Percentiles rank a stretch among this genome's conserved stretches.
These are phyloP conservation scores for Tolypeutes matacus DNA, from an alignment of 2,797 vertebrate genomes.

Conservation along the genomic window DNA sequence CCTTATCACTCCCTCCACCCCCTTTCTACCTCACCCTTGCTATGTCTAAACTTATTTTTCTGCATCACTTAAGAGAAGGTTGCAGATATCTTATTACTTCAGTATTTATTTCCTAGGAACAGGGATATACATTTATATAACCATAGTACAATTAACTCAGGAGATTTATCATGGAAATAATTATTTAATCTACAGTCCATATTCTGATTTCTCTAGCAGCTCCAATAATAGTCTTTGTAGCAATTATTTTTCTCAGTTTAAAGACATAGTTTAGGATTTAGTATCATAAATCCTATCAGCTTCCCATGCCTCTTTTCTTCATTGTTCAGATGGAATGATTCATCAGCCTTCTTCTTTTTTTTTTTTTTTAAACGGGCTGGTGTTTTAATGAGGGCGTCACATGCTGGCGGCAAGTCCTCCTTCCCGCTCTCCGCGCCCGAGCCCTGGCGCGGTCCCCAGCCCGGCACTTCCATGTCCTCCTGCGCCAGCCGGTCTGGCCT, in stretches of 20 bases:
- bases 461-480: not conserved
- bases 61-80: not conserved
- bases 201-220: not conserved
- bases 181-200: not conserved
- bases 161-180: not conserved
- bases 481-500: not conserved
- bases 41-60: not conserved
- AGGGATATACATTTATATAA: not conserved
- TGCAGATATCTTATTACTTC: not conserved
- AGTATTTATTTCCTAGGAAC: not conserved
- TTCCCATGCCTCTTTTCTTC: not conserved
- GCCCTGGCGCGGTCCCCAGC: not conserved
- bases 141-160: not conserved
- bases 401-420: not conserved
- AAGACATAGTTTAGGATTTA: not conserved
- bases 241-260: not conserved
- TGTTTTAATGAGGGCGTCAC: slow-evolving; percentile 34
- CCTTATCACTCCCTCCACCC: not conserved
- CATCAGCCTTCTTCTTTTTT: not conserved
- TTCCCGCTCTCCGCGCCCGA: not conserved
- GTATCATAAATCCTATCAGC: too few species aligned
- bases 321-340: not conserved
- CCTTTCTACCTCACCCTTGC: too few species aligned
- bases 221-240: not conserved
- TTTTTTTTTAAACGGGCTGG: slow-evolving; percentile 38